phyloP scores from a whole-genome alignment of 1,140 invertebrate species.

The Anastatus disparis region DNA sequence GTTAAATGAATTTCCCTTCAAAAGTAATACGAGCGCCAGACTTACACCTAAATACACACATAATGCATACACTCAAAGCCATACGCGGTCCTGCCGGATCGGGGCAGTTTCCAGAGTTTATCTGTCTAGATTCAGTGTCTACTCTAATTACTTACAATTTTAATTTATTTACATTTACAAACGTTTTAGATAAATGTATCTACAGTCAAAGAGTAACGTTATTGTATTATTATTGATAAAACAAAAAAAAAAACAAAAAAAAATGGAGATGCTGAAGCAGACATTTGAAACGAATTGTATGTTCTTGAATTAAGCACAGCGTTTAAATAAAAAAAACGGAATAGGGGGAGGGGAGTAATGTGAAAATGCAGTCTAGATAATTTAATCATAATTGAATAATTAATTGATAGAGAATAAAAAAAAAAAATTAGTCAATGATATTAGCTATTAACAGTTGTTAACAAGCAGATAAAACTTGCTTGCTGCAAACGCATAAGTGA shows the following conservation, averaged over 20 bases:
- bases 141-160: slow-evolving; percentile 58
- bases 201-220: slow-evolving; percentile 59
- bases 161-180: slow-evolving; percentile 64
- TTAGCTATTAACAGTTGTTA: slow-evolving; percentile 52
- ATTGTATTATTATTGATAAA: slow-evolving; percentile 54
- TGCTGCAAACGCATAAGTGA: slow-evolving; percentile 53
- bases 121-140: slow-evolving; percentile 64
- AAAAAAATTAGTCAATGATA: slow-evolving; percentile 56
- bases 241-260: too few relatives aligned
- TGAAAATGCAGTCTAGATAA: slow-evolving; percentile 46
- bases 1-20: slow-evolving; percentile 63
- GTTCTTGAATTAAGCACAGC: slow-evolving; percentile 45
- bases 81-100: slow-evolving; percentile 55
- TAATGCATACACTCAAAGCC: slow-evolving; percentile 53
- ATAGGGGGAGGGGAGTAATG: slow-evolving; percentile 35
- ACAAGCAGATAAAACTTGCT: slow-evolving; percentile 51
- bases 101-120: slow-evolving; percentile 59
- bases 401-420: slow-evolving; percentile 43
- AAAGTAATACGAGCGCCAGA: slow-evolving; percentile 55
- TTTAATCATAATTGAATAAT: slow-evolving; percentile 43
- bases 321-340: slow-evolving; percentile 39
- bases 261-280: slow-evolving; percentile 30
- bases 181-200: slow-evolving; percentile 64
- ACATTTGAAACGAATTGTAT: slow-evolving; percentile 41
- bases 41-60: slow-evolving; percentile 51